Percentiles rank a stretch among this genome's conserved stretches.
Evolutionary conservation across 2,888 invertebrate genomes (phyloP).

Genomic region (Phaonia tiefii): DNA sequence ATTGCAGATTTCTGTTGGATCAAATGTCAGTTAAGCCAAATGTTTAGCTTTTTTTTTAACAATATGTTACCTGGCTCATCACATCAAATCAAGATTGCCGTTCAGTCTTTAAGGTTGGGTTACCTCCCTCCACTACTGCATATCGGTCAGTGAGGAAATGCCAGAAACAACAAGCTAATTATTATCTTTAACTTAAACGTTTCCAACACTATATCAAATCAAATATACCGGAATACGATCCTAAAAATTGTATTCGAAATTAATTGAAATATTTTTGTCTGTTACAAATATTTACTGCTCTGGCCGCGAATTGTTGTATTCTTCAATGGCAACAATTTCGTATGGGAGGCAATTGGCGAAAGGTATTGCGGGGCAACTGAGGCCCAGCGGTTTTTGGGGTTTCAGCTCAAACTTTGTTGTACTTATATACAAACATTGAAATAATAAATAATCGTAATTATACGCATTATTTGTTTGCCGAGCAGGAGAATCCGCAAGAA

Average conservation of each 20-base stretch:
- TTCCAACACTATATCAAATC: no score
- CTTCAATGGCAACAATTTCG: not conserved
- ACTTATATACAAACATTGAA: not conserved
- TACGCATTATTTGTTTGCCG: constrained; percentile 25
- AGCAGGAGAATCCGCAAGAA: not conserved
- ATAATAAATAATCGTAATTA: constrained; percentile 25
- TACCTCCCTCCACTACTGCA: no score
- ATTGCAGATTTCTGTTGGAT: no score
- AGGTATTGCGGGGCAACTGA: not conserved
- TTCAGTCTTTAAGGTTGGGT: no score
- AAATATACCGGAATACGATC: not conserved
- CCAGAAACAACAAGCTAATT: no score
- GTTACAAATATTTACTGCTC: constrained; percentile 21
- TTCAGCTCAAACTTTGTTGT: not conserved
- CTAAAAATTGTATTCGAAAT: constrained; percentile 11
- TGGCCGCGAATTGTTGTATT: constrained; percentile 6
- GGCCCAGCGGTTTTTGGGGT: not conserved
- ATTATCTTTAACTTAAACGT: no score
- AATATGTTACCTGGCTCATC: no score
- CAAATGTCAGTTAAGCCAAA: no score
- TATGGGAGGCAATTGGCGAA: not conserved
- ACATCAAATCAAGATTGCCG: no score
- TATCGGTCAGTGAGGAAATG: no score
- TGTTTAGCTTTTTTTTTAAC: no score
- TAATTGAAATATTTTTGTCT: constrained; percentile 41